phyloP scores from a whole-genome alignment of 92 coral and sea anemone genomes.

The Palythoa heliodiscus region DNA sequence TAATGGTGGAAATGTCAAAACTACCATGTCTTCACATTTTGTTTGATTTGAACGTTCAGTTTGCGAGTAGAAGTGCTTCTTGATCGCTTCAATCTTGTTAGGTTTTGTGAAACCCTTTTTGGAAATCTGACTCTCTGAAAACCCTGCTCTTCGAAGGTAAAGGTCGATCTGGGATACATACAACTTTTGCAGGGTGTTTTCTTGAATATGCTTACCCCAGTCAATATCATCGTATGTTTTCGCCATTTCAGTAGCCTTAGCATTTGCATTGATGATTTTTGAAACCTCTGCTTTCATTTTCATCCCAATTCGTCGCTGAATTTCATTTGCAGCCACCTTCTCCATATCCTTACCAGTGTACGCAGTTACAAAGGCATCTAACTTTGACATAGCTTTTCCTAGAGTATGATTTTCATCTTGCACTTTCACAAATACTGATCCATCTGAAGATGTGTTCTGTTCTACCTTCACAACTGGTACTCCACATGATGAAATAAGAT shows the following conservation, averaged over 20 bases:
- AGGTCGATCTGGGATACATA: slow-evolving; percentile 31
- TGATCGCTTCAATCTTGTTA: neutral
- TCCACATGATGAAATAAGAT: slow-evolving; percentile 6
- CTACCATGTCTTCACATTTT: neutral
- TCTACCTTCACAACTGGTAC: neutral
- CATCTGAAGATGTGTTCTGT: slow-evolving; percentile 6
- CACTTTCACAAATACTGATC: slow-evolving; percentile 21
- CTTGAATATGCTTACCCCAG: neutral
- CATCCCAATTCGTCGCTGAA: neutral
- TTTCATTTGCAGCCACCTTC: neutral
- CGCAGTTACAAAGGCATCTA: slow-evolving; percentile 19
- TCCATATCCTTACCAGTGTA: slow-evolving; percentile 10
- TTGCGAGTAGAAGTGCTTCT: neutral
- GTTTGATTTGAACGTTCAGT: neutral
- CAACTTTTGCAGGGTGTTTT: neutral
- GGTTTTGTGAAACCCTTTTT: neutral
- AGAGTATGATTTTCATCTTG: slow-evolving; percentile 15
- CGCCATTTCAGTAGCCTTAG: slow-evolving; percentile 20
- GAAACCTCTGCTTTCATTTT: neutral
- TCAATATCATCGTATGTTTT: slow-evolving; percentile 22
- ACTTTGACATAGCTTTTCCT: neutral
- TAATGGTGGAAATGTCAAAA: neutral
- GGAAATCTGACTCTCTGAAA: slow-evolving; percentile 6
- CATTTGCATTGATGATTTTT: neutral
- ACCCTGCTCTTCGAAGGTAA: slow-evolving; percentile 28